These are phyloP conservation scores for Narcine bancroftii DNA, from an alignment of 2,113 vertebrate genomes.

Conservation along the genomic window DNA sequence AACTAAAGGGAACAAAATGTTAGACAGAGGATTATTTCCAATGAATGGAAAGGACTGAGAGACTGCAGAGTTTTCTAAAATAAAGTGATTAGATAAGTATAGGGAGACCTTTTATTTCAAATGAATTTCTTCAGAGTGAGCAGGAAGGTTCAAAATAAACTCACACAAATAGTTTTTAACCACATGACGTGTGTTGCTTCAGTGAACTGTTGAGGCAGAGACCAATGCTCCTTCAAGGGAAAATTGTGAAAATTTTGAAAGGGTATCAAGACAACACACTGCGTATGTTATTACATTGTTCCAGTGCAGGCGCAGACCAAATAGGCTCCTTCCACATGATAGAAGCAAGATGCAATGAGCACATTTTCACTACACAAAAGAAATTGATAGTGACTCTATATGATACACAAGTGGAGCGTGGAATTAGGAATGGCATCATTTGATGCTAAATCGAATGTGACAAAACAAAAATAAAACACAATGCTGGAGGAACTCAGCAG, in stretches of 20 bases:
- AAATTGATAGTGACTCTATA: not conserved
- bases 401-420: too few species aligned
- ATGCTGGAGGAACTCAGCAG: too few species aligned
- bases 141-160: not conserved
- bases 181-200: too few species aligned
- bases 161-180: not conserved
- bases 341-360: not conserved
- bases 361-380: not conserved
- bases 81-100: not conserved
- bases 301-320: not conserved
- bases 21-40: not conserved
- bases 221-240: not conserved
- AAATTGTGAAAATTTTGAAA: not conserved
- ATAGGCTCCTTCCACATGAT: not conserved
- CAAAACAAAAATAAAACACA: too few species aligned
- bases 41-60: not conserved
- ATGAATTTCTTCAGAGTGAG: not conserved
- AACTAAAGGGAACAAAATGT: not conserved
- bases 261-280: not conserved
- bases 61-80: too few species aligned
- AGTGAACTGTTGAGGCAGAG: too few species aligned
- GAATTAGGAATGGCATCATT: too few species aligned
- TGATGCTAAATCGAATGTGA: too few species aligned
- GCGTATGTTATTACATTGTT: not conserved
- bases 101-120: not conserved